Conservation (phyloP, 2,113 vertebrate genomes). For the Regulus satrapa region DNA sequence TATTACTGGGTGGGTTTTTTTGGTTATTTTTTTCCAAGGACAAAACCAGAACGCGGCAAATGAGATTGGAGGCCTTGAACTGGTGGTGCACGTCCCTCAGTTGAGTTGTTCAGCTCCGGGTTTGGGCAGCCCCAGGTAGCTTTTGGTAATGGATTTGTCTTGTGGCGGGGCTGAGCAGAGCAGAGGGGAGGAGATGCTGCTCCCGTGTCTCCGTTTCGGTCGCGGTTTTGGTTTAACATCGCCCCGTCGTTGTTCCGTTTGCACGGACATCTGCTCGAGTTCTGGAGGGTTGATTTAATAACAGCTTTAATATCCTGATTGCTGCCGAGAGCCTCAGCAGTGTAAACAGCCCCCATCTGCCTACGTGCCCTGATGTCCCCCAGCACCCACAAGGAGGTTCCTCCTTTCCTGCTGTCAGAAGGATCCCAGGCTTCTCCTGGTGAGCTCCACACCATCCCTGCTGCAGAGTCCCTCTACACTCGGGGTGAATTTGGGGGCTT, state of each 20-base stretch:
- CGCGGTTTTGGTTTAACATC: constrained; percentile 44
- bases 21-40: too few relatives aligned
- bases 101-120: background rate
- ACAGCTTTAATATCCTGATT: constrained; percentile 19
- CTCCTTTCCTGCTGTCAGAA: background rate
- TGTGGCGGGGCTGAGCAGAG: background rate
- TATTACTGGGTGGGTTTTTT: background rate
- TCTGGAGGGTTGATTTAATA: constrained; percentile 42
- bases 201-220: background rate
- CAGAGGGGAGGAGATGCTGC: background rate
- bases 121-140: background rate
- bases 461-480: background rate
- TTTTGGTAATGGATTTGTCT: constrained; percentile 11
- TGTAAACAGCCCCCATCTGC: constrained; percentile 18
- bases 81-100: background rate
- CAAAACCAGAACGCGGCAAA: background rate
- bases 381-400: fast-evolving
- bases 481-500: fast-evolving
- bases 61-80: background rate
- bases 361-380: background rate
- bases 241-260: background rate
- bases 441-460: background rate
- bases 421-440: background rate
- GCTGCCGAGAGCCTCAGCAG: background rate
- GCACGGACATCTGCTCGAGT: background rate